Base-by-base conservation (phyloP, 2,888 invertebrate species). In the Ichneumon xanthorius region DNA sequence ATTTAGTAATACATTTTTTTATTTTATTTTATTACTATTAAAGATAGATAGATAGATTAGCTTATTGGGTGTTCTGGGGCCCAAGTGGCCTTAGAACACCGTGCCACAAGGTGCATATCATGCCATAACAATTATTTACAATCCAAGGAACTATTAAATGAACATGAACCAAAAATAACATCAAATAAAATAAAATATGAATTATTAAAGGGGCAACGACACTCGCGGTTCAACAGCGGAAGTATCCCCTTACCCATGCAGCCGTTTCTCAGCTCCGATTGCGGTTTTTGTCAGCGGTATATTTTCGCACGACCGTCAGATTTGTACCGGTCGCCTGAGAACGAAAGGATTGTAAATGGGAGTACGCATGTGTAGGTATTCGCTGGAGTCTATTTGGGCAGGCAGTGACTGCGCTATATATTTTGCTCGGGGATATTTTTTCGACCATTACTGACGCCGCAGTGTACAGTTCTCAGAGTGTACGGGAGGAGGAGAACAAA, bases 201-300 rank as follows among this genome's bases (percentile, higher is more conserved):
- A 11, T 14, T 9, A 22, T 11, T 58, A 0, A 11, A 26, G 58
- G 58, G 22, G 58, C 58, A 58, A 58, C 22, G 58, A 58, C 26
- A 58, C 26, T 11, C 55, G 22, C 22, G 19, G 9, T 58, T 26
- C 22, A 22, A 19, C 26, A 22, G 58, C 22, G 58, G 22, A 58
- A 58, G 58, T 58, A 58, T 58, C 22, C 3, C 22, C 22, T 58
- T 58, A 58, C 58, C 22, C 26, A 58, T 58, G 58, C 58, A 26
- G 19, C 19, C 58, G 58, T 58, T 26, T 26, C 26, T 11, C 58
- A 26, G 58, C 22, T 58, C 3, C 22, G 9, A 26, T 58, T 58
- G 58, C 58, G 58, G 58, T 58, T 58, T 55, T 22, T 11, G 14
- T 58, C 58, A 58, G 4, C 58, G 19, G 3, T 58, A 11, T 26